These are phyloP conservation scores for Diadema setosum DNA, from an alignment of 35 echinoderm and acorn worm species.

Conservation along the genomic window DNA sequence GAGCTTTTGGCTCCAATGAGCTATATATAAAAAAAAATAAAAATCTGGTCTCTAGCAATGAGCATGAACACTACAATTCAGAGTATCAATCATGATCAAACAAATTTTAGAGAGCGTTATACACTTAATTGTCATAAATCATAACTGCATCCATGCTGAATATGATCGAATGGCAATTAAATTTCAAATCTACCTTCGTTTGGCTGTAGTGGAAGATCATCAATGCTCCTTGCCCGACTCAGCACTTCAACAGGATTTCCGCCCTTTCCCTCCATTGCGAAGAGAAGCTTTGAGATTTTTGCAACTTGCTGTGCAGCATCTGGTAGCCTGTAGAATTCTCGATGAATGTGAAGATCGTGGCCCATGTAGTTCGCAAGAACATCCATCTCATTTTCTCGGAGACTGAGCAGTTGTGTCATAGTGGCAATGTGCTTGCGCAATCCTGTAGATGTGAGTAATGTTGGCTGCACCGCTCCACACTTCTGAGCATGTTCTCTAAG, in stretches of 20 bases:
- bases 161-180: no score
- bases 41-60: background rate
- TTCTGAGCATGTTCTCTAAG: background rate
- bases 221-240: background rate
- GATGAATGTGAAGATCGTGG: conserved; percentile 30
- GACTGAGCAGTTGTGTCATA: conserved; percentile 33
- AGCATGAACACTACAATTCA: background rate
- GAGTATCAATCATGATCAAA: background rate
- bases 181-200: background rate
- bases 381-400: conserved; percentile 49
- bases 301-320: conserved; percentile 38
- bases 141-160: no score
- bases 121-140: background rate
- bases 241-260: background rate
- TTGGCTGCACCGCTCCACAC: conserved; percentile 40
- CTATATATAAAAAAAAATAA: background rate
- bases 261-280: conserved; percentile 19
- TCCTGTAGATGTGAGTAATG: conserved; percentile 27
- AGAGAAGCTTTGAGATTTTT: conserved; percentile 40
- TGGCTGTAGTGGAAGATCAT: background rate
- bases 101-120: background rate
- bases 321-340: conserved; percentile 44
- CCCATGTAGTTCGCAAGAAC: conserved; percentile 41
- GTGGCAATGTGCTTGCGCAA: conserved; percentile 51
- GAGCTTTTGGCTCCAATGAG: background rate